Evolutionary conservation across 1,140 invertebrate genomes (phyloP), one percentile per base, ranked within the genome.

Genomic region (Adoxophyes honmai): DNA sequence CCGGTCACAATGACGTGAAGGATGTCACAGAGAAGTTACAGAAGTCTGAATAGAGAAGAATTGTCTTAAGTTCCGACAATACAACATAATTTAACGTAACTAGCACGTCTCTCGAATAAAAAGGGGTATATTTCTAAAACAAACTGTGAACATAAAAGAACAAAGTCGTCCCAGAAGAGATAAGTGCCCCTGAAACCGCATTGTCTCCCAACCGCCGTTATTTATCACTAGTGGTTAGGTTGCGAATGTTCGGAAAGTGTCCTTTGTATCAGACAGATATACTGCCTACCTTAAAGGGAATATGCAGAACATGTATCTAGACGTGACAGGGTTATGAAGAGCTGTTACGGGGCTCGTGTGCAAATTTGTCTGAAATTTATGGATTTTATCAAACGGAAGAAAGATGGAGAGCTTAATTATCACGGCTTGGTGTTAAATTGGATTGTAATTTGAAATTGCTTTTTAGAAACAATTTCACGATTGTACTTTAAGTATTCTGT

Each of bases 141-240:
- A 48, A 48, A 48, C 10, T 18, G 39, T 33, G 21, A 48, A 48
- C 42, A 18, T 48, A 42, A 42, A 15, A 42, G 39, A 13, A 42
- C 42, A 28, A 48, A 48, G 42, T 48, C n/a, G 42, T 48, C 18
- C 42, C 42, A 18, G 11, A 48, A 48, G 16, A 48, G 42, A 48
- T 48, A 48, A 48, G 42, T 48, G 11, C 42, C 42, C 18, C 18
- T 48, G 42, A 48, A 48, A 48, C 42, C 42, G 42, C 42, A 48
- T 48, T 48, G 42, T 48, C 42, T 48, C 42, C 42, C 42, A 33
- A 21, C 42, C 42, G n/a, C 11, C 18, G 16, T 48, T 48, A 48
- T 48, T 48, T 48, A 48, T 48, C n/a, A 48, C 42, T 48, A 21
- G 42, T 48, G 42, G 42, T 48, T 48, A 7, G 42, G 42, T 21